These are phyloP conservation scores for Enteromius trimaculatus DNA, from an alignment of 2,797 vertebrate genomes.

Conservation along the genomic window DNA sequence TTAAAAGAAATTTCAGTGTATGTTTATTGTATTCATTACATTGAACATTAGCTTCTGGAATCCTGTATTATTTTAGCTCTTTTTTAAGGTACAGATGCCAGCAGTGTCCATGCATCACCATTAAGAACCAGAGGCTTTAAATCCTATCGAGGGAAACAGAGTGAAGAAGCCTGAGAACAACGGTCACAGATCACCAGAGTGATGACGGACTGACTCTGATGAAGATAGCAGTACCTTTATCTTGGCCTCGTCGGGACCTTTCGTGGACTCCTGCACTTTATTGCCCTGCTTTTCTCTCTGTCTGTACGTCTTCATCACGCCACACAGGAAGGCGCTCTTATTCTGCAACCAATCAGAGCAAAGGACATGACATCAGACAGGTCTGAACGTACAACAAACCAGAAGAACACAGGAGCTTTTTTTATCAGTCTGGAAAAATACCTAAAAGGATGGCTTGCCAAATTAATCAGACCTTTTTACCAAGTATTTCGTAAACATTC, in stretches of 20 bases:
- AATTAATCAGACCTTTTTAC: too few species aligned
- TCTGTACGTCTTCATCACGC: slow-evolving; percentile 99
- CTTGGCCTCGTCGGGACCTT: slow-evolving; percentile 96
- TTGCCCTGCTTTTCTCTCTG: slow-evolving; percentile 98
- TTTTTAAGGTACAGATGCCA: background rate
- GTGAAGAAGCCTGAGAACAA: too few species aligned
- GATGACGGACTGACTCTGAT: too few species aligned
- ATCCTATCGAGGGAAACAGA: too few species aligned
- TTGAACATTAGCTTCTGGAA: too few species aligned
- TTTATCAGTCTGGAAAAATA: background rate
- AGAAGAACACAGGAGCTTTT: background rate
- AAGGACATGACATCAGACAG: background rate
- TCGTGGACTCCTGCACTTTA: slow-evolving; percentile 95
- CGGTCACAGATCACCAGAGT: too few species aligned
- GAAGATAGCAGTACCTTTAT: too few species aligned
- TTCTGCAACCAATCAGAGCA: slow-evolving; percentile 74
- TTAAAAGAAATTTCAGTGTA: too few species aligned
- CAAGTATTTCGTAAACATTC: background rate
- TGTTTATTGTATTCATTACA: too few species aligned
- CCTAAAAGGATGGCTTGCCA: too few species aligned
- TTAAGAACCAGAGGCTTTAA: too few species aligned
- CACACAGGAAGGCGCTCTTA: slow-evolving; percentile 98
- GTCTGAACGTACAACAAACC: background rate
- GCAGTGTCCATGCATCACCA: background rate
- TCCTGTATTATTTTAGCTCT: too few species aligned